Conservation (phyloP, 2,888 invertebrate species). For the Lypha dubia region DNA sequence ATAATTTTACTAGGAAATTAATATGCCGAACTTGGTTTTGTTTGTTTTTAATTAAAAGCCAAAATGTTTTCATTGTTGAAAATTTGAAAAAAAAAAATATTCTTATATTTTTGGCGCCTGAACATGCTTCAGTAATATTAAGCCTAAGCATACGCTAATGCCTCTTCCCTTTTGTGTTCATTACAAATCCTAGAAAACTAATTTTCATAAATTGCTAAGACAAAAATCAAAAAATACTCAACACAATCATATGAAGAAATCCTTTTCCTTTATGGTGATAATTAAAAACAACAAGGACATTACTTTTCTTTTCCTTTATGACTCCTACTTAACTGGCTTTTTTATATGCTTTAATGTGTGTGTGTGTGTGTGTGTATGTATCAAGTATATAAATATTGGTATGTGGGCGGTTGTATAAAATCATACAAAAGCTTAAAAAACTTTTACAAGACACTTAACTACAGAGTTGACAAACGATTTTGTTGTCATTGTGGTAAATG, state of each 20-base stretch:
- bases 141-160: neutral
- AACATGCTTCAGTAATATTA: neutral
- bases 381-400: too few relatives aligned
- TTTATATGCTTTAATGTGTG: neutral
- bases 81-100: neutral
- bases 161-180: neutral
- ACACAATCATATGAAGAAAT: neutral
- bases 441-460: constrained; percentile 41
- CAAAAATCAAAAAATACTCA: neutral
- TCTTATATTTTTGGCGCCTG: neutral
- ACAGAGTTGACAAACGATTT: constrained; percentile 22
- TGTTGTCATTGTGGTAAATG: constrained; percentile 5
- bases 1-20: neutral
- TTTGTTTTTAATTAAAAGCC: neutral
- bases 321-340: neutral
- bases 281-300: constrained; percentile 20
- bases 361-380: neutral
- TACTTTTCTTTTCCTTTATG: too few relatives aligned
- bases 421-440: constrained; percentile 19
- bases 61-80: neutral
- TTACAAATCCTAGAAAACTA: neutral
- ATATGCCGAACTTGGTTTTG: neutral
- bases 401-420: neutral
- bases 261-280: neutral
- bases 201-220: neutral